Evolutionary conservation across 2,797 vertebrate genomes (phyloP).

Genomic region (Lithobates pipiens): DNA sequence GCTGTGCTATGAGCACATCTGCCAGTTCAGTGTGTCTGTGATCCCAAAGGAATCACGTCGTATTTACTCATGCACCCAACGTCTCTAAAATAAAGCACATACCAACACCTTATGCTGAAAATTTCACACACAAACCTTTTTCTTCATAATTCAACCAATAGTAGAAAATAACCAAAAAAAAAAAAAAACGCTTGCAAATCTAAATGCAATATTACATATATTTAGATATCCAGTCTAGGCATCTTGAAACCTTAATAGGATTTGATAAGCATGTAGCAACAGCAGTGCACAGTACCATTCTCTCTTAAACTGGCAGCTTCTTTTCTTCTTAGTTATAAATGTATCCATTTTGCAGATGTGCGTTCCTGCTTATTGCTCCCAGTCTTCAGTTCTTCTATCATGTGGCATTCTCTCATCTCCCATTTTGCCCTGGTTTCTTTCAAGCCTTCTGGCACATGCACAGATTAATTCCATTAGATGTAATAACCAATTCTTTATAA

Average conservation of each 20-base stretch:
- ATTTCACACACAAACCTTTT: background rate
- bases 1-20: background rate
- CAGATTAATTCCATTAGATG: slow-evolving; percentile 59
- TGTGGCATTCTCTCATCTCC: slow-evolving; percentile 24
- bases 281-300: background rate
- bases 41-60: background rate
- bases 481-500: slow-evolving; percentile 58
- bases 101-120: background rate
- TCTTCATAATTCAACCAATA: background rate
- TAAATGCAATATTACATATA: background rate
- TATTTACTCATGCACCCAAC: background rate
- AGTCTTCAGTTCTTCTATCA: slow-evolving; percentile 22
- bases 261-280: background rate
- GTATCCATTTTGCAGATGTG: background rate
- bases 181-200: background rate
- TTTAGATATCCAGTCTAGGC: background rate
- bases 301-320: background rate
- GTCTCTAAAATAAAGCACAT: background rate
- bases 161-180: background rate
- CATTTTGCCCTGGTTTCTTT: slow-evolving; percentile 25
- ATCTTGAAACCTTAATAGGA: background rate
- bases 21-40: background rate
- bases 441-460: slow-evolving; percentile 41
- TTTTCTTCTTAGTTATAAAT: slow-evolving; percentile 6
- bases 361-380: slow-evolving; percentile 21